A percentile compares a stretch with the other conserved stretches of the same genome.
Conservation (phyloP, 2,888 invertebrate genomes). For the Morpho helenor region DNA sequence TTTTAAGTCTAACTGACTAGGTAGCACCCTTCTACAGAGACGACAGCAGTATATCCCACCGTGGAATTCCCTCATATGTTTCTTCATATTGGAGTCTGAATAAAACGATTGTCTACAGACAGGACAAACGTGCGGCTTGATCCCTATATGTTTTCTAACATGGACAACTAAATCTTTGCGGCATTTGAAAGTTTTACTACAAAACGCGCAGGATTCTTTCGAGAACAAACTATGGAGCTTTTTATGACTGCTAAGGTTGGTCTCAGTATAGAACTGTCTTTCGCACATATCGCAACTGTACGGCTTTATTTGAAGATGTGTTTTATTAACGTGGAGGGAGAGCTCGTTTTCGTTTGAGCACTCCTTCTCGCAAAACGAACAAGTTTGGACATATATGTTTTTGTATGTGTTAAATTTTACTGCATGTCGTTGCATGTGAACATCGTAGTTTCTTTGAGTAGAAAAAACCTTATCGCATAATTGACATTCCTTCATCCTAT, state of each 20-base stretch:
- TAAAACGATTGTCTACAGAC: conserved; percentile 54
- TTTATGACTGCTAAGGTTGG: conserved; percentile 55
- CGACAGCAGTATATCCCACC: conserved; percentile 58
- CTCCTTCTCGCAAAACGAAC: conserved; percentile 66
- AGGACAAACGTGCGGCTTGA: conserved; percentile 53
- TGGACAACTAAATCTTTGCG: conserved; percentile 59
- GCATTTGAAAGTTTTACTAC: conserved; percentile 50
- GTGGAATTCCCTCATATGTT: conserved; percentile 54
- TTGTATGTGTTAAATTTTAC: conserved; percentile 39
- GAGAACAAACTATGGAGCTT: conserved; percentile 47
- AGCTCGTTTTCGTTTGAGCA: conserved; percentile 56
- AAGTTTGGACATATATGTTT: conserved; percentile 40
- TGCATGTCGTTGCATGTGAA: conserved; percentile 54
- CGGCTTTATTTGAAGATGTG: conserved; percentile 67
- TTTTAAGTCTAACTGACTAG: conserved; percentile 48
- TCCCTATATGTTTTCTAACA: conserved; percentile 61
- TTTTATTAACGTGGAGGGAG: conserved; percentile 62
- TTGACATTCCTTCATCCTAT: conserved; percentile 44
- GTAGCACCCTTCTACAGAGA: conserved; percentile 50
- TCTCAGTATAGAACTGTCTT: conserved; percentile 57
- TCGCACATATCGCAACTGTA: conserved; percentile 70
- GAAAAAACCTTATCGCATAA: conserved; percentile 53
- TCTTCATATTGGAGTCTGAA: conserved; percentile 42
- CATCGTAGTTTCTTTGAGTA: conserved; percentile 43
- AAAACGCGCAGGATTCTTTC: conserved; percentile 57